These are phyloP conservation scores for Casuarius casuarius DNA, from an alignment of 2,113 vertebrate genomes.

Conservation along the genomic window DNA sequence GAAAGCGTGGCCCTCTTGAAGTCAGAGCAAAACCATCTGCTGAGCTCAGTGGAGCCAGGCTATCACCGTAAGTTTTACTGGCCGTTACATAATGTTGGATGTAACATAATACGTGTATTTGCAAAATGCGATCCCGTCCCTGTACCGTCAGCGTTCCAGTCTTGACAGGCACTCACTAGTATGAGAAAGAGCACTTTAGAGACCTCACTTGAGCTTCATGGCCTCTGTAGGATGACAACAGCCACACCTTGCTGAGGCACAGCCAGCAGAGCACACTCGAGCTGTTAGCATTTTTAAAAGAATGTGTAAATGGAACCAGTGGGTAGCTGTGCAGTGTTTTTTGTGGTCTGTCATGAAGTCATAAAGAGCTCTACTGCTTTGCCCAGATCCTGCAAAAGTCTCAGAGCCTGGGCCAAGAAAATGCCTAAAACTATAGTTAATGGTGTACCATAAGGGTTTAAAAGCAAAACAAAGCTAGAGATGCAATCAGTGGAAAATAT, in stretches of 20 bases:
- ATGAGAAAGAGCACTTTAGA: background rate
- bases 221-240: background rate
- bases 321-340: background rate
- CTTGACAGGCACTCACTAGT: background rate
- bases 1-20: background rate
- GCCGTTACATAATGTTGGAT: background rate
- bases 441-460: conserved; percentile 13
- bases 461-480: conserved; percentile 29
- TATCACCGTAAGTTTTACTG: background rate
- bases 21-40: background rate
- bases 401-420: conserved; percentile 54
- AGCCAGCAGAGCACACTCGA: background rate
- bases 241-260: background rate
- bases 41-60: background rate
- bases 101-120: background rate
- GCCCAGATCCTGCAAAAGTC: background rate
- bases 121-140: background rate
- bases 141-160: background rate
- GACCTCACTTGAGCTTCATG: background rate
- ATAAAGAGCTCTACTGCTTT: conserved; percentile 20
- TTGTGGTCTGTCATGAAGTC: conserved; percentile 63
- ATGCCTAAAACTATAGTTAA: conserved; percentile 38
- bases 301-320: conserved; percentile 51
- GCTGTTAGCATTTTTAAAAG: background rate
- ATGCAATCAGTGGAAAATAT: background rate